Base-by-base conservation (phyloP, 2,113 vertebrate genomes). In the Lasiurus borealis region DNA sequence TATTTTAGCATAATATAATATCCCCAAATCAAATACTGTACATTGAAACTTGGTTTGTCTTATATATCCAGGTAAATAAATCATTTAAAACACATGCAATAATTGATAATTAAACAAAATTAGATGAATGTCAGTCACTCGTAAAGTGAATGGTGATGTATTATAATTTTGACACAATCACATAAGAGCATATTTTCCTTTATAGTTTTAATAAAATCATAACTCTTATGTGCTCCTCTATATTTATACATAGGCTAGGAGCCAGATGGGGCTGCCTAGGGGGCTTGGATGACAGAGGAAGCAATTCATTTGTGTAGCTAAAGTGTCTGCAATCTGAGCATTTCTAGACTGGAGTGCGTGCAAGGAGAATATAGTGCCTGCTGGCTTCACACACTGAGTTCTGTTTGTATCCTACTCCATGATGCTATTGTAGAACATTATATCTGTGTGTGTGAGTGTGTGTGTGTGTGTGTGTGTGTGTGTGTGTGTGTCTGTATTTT, bases 231-330 rank as follows among this genome's bases (percentile, higher is more conserved):
- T 90, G n/a, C 46, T 36, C 31, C 34, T 88, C 59, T 81, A 3
- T 85, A 13, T 85, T 81, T 85, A 64, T 90, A 59, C 44, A 57
- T 82, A 84, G 85, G 88, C 82, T 69, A 71, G 85, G n/a, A 88
- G 62, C 34, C 90, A 96, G 40, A 88, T 90, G 75, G 75, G 95
- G 80, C 29, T 93, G 52, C 21, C 34, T 46, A 52, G 29, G 54
- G 3, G 91, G 46, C 66, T 34, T 0, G 77, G n/a, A 90, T 95
- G 11, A 52, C 87, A 92, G 21, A 52, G 93, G 40, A 78, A 90
- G 46, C 66, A 94, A 94, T 95, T 97, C 91, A 77, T 93, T 77
- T 29, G 4, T 48, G 72, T 21, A 94, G 31, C 34, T 92, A 85
- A 73, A 64, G 72, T 34, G 62, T 66, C 77, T 95, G 62, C 48